These are phyloP conservation scores for Danio rerio DNA, from an alignment of 2,113 vertebrate genomes.

Conservation along the genomic window DNA sequence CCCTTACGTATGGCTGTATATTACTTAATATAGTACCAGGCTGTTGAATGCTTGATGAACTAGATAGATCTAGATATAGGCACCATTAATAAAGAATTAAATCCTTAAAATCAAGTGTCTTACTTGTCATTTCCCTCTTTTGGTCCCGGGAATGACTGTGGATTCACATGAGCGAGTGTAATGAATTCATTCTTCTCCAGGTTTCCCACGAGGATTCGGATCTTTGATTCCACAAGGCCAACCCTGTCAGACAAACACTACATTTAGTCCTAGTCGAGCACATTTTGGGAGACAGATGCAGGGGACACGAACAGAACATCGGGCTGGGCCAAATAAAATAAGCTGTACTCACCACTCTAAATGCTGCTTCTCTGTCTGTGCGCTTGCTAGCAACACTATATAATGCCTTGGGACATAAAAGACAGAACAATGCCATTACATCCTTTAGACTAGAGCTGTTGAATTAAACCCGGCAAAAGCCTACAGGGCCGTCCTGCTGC, in stretches of 20 bases:
- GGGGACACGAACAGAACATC: slow-evolving; percentile 30
- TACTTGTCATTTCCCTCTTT: slow-evolving; percentile 84
- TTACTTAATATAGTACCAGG: no score
- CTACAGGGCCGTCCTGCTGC: slow-evolving; percentile 22
- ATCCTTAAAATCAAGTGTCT: slow-evolving; percentile 56
- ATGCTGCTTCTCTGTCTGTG: slow-evolving; percentile 86
- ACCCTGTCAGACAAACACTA: slow-evolving; percentile 74
- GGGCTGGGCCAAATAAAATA: not conserved
- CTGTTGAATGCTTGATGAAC: no score
- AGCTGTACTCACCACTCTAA: slow-evolving; percentile 86
- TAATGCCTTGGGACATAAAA: slow-evolving; percentile 92
- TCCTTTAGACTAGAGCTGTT: slow-evolving; percentile 55
- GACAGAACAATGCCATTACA: slow-evolving; percentile 70
- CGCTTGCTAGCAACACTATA: slow-evolving; percentile 89
- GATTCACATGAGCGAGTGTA: slow-evolving; percentile 86
- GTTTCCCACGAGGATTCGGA: slow-evolving; percentile 87
- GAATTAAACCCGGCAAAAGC: slow-evolving; percentile 38
- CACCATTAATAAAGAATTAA: no score
- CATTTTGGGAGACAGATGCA: not conserved
- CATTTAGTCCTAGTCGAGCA: slow-evolving; percentile 16
- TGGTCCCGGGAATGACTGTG: slow-evolving; percentile 84
- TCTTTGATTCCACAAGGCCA: slow-evolving; percentile 91
- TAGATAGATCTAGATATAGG: no score
- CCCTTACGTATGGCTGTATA: no score
- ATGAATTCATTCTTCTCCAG: slow-evolving; percentile 89